Evolutionary conservation across 2,888 invertebrate species (phyloP), one percentile per base, ranked within the genome.

Genomic region (Agrochola litura): DNA sequence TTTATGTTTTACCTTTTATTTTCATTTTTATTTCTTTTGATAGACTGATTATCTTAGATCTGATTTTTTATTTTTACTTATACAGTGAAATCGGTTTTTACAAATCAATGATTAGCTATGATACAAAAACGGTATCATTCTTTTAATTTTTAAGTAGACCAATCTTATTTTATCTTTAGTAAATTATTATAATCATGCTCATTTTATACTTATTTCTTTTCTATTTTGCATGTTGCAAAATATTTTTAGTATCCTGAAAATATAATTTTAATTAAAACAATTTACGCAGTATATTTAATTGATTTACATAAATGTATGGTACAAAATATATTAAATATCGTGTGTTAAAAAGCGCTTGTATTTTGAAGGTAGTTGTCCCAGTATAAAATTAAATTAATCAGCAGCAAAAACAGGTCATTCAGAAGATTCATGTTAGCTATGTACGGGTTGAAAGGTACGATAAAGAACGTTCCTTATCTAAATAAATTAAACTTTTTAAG

Each of bases 111-210:
- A 61, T 56, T 43, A 61, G 9, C 4, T 49, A 56, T 46, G 22
- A 49, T 82, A 67, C 43, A 63, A 37, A 52, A 61, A 52, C 25
- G 25, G 37, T 65, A 68, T 74, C 14, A 67, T 60, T 65, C 10
- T 79, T 81, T 49, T 88, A 88, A 65, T 65, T 75, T 83, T 69
- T 90, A 90, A 90, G 90, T 90, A 90, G 90, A 64, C 76, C 85
- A 90, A 88, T 90, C 82, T 79, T 77, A 66, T 67, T 74, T 65
- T 58, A 64, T 71, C 3, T 76, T 76, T 60, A 79, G 68, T 76
- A 43, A 77, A 64, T 73, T 69, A 71, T 69, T 82, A 56, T 41
- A 64, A 74, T 74, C 61, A 71, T 60, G 52, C 68, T 78, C 54
- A 74, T 64, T 68, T 64, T 54, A 37, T 37, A 56, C 37, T 41